phyloP scores from a whole-genome alignment of 2,888 invertebrate genomes.

The Thalpophila matura region DNA sequence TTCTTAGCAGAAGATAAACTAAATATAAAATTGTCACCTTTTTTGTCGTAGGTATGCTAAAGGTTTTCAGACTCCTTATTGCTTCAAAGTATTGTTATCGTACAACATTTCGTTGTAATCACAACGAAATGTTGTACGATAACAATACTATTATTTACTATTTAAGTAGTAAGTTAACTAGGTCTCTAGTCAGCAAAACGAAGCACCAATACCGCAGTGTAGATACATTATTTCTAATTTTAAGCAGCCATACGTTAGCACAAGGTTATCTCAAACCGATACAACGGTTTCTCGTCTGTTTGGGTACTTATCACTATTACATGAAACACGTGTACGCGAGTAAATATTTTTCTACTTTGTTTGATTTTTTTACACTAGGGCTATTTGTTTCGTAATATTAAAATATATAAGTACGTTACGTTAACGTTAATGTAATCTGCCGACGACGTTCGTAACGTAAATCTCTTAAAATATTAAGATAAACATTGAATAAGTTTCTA shows the following conservation, averaged over 20 bases:
- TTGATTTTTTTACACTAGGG: slow-evolving; percentile 47
- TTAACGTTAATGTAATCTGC: slow-evolving; percentile 45
- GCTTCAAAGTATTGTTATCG: too few relatives aligned
- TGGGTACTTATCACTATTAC: slow-evolving; percentile 58
- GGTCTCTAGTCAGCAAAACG: slow-evolving; percentile 9
- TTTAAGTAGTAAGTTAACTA: not conserved
- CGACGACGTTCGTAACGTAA: slow-evolving; percentile 19
- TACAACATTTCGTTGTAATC: too few relatives aligned
- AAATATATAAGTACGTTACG: slow-evolving; percentile 49
- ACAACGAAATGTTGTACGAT: too few relatives aligned
- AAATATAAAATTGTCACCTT: too few relatives aligned
- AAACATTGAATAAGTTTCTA: slow-evolving; percentile 14
- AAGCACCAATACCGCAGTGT: slow-evolving; percentile 22
- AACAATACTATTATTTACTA: too few relatives aligned
- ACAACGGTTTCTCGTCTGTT: slow-evolving; percentile 53
- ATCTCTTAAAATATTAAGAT: slow-evolving; percentile 35
- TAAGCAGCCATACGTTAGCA: slow-evolving; percentile 39
- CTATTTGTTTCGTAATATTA: slow-evolving; percentile 47
- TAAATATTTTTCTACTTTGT: slow-evolving; percentile 57
- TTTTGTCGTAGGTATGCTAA: too few relatives aligned
- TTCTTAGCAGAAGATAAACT: too few relatives aligned
- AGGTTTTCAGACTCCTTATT: too few relatives aligned
- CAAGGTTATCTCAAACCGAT: slow-evolving; percentile 57
- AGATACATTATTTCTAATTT: slow-evolving; percentile 47
- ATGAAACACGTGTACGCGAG: slow-evolving; percentile 59